Evolutionary conservation across 2,797 vertebrate species (phyloP).

Genomic region (Neosalanx taihuensis): DNA sequence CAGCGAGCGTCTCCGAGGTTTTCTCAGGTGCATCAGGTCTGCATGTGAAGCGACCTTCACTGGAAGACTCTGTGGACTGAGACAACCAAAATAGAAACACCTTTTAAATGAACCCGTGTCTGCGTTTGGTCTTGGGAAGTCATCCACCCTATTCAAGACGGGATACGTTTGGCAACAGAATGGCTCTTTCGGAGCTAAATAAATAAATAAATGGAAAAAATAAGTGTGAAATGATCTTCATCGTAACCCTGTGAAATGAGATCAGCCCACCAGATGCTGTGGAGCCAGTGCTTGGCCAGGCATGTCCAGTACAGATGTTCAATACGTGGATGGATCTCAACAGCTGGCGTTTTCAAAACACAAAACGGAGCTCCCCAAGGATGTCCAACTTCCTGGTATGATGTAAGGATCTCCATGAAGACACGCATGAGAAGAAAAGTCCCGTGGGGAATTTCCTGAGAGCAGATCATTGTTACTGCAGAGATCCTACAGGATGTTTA

Average conservation of each 20-base stretch:
- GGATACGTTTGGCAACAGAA: no score
- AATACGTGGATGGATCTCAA: neutral
- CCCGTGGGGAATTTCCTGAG: neutral
- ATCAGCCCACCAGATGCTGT: neutral
- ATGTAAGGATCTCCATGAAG: neutral
- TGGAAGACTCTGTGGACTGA: neutral
- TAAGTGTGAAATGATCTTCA: neutral
- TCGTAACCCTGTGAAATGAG: neutral
- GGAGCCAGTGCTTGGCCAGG: neutral
- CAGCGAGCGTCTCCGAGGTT: neutral
- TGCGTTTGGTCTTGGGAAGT: neutral
- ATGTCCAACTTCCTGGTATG: neutral
- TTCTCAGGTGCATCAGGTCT: slow-evolving; percentile 28
- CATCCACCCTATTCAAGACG: no score
- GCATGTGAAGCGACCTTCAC: slow-evolving; percentile 8
- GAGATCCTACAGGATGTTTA: no score
- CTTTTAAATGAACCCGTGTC: neutral
- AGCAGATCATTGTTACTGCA: neutral
- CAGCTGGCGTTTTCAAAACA: neutral
- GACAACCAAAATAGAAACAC: neutral
- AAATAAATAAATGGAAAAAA: neutral
- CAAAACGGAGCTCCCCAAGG: neutral
- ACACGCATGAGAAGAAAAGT: neutral
- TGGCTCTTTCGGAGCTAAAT: neutral
- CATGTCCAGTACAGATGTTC: slow-evolving; percentile 1